phyloP scores from a whole-genome alignment of 2,888 invertebrate genomes.

The Drosophila testacea region DNA sequence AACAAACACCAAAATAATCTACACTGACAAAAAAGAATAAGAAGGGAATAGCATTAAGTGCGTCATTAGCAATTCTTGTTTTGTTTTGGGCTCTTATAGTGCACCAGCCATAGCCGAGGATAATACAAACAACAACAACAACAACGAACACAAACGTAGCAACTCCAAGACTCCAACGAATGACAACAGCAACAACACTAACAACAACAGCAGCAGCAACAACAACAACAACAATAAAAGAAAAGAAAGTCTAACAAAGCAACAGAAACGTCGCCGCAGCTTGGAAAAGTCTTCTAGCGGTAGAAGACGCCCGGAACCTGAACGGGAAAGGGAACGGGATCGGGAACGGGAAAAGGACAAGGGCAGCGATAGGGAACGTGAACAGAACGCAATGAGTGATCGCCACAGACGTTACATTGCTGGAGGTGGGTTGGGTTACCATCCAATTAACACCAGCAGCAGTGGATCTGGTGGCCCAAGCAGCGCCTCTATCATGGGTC shows the following conservation, averaged over 20 bases:
- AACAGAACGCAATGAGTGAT: conserved; percentile 80
- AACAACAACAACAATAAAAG: conserved; percentile 38
- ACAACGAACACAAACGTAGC: conserved; percentile 20
- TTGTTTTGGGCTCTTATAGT: conserved; percentile 73
- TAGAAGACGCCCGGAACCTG: conserved; percentile 62
- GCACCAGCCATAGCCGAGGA: conserved; percentile 66
- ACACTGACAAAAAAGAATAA: conserved; percentile 16
- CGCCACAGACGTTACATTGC: conserved; percentile 84
- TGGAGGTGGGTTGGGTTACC: conserved; percentile 74
- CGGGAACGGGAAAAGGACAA: conserved; percentile 28
- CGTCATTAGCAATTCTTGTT: conserved; percentile 52
- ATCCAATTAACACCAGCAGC: conserved; percentile 51
- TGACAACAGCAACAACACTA: conserved; percentile 45
- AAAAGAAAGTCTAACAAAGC: conserved; percentile 46
- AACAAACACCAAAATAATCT: conserved; percentile 8
- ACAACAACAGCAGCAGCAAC: conserved; percentile 23
- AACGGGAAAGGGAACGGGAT: conserved; percentile 48
- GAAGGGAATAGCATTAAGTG: conserved; percentile 39
- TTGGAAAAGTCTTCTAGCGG: conserved; percentile 66
- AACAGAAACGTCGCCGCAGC: conserved; percentile 69
- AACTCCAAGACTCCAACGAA: conserved; percentile 37
- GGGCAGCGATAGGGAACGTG: conserved; percentile 25
- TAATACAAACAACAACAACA: conserved; percentile 42
- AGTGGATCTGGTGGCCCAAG: conserved; percentile 36
- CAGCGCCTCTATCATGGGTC: conserved; percentile 64